Percentiles rank a stretch among this genome's conserved stretches.
phyloP scores from a whole-genome alignment of 2,113 vertebrate species.

The Rallus limicola region DNA sequence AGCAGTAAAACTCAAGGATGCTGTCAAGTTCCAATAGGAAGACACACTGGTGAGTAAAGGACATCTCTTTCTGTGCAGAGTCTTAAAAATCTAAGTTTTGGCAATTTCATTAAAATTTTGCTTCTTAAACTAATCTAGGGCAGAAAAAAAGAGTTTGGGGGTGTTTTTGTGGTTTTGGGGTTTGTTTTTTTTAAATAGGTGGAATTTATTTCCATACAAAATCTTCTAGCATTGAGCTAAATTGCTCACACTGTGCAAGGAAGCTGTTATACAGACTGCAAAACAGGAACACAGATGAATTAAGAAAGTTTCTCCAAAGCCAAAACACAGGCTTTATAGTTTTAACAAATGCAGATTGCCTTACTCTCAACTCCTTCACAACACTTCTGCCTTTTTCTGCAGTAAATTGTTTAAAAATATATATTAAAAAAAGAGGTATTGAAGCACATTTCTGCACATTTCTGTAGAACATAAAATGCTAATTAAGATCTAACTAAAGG shows the following conservation, averaged over 20 bases:
- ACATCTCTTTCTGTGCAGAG: neutral
- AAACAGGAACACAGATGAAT: neutral
- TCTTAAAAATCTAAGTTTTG: neutral
- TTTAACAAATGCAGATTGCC: neutral
- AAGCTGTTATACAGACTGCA: neutral
- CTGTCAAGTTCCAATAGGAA: neutral
- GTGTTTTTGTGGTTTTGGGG: neutral
- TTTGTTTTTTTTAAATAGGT: neutral
- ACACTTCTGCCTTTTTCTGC: neutral
- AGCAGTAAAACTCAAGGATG: neutral
- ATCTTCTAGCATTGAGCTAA: neutral
- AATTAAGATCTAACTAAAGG: neutral
- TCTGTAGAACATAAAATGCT: neutral
- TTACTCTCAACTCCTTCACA: neutral
- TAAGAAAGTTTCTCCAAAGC: neutral
- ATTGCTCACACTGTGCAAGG: neutral
- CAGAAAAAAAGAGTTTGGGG: fast-evolving
- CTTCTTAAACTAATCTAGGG: neutral
- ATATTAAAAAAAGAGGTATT: neutral
- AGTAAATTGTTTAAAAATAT: neutral
- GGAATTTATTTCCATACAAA: neutral
- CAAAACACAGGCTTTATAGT: neutral
- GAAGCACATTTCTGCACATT: neutral
- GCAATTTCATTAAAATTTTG: neutral
- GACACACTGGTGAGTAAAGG: neutral